Evolutionary conservation across 2,113 vertebrate genomes (phyloP), one percentile per base, ranked within the genome.

Genomic region (Psilopogon haemacephalus): DNA sequence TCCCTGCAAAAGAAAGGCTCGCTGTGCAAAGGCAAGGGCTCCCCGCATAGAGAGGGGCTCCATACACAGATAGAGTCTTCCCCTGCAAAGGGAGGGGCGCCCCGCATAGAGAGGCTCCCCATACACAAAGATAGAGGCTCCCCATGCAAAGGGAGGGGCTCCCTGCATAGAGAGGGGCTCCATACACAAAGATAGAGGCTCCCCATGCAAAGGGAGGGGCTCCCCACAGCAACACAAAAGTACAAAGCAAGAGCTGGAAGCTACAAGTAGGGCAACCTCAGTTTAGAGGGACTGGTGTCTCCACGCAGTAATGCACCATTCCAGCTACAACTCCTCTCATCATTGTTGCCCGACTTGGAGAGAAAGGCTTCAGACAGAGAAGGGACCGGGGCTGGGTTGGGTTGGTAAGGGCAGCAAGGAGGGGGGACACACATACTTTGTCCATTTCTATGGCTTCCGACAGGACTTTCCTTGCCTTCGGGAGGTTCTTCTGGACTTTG

Each of bases 381-480:
- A 21, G 40, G 38, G 8, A 86, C 17, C 44, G 1, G 38, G 67
- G 23, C 46, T 48, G 67, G 18, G 14, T 44, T 12, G 27, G 77
- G 63, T 70, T 71, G 55, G 62, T 35, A 38, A 33, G 35, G 2
- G 84, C 8, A 81, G 75, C 56, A 14, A 19, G 68, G 19, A 89
- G 86, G 27, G 89, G 90, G n/a, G n/a, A n/a, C n/a, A 94, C 89
- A 96, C 98, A 93, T 97, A 99, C 99, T 98, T 98, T 98, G 97
- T 99, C 99, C 83, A 97, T 98, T 86, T 99, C 98, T 20, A 99
- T 98, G 80, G 99, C 99, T 77, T 99, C 99, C 95, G 98, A 97
- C 95, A 99, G 98, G 91, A 99, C 98, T 90, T 98, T 99, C 97
- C 98, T 98, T 94, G 99, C 99, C 95, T 99, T 99, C 86, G 96